Conservation (phyloP, 2,113 vertebrate species). For the Hirundichthys speculiger region DNA sequence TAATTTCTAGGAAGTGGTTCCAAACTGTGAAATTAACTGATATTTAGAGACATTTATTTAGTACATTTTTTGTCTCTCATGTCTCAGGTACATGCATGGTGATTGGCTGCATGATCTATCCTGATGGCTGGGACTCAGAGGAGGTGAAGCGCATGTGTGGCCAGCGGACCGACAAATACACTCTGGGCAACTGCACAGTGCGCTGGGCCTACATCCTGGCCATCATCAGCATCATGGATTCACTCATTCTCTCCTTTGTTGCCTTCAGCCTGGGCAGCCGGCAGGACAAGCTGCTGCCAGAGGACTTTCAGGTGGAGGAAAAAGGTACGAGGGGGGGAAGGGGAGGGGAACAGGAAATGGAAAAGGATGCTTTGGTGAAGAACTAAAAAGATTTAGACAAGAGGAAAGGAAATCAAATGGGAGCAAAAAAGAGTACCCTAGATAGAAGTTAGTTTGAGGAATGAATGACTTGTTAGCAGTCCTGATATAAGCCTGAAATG, state of each 20-base stretch:
- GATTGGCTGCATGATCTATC: conserved; percentile 97
- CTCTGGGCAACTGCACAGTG: conserved; percentile 94
- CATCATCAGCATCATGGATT: conserved; percentile 96
- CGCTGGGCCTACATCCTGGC: conserved; percentile 99
- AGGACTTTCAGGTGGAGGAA: conserved; percentile 90
- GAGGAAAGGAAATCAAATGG: background rate
- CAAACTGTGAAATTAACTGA: no score
- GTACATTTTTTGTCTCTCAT: no score
- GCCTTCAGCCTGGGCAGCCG: conserved; percentile 93
- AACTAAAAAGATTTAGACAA: background rate
- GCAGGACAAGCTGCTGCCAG: conserved; percentile 93
- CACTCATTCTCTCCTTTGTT: conserved; percentile 92
- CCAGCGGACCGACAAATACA: conserved; percentile 95
- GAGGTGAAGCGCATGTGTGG: conserved; percentile 94
- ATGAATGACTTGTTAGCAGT: no score
- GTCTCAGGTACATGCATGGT: conserved; percentile 89
- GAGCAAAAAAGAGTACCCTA: no score
- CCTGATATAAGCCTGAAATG: no score
- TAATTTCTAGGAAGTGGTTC: no score
- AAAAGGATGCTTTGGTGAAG: no score
- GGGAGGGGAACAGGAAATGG: background rate
- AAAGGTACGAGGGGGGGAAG: conserved; percentile 80
- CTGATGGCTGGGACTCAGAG: conserved; percentile 94
- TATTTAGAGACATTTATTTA: no score
- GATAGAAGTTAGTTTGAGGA: no score